Percentiles rank a stretch among this genome's conserved stretches.
phyloP scores from a whole-genome alignment of 2,113 vertebrate genomes.

The Plectropomus leopardus region DNA sequence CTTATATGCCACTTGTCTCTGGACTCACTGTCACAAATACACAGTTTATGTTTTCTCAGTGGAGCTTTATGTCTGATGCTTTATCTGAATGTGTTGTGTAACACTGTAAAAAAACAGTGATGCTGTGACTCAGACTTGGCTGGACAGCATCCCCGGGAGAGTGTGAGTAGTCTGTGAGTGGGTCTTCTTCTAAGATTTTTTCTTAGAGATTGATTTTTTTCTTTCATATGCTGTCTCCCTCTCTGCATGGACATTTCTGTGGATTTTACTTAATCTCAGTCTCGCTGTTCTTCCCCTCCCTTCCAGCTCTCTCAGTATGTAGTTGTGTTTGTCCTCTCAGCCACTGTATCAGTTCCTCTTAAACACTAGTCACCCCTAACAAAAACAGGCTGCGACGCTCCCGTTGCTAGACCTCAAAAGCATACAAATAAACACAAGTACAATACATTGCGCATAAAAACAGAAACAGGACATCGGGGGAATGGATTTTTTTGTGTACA shows the following conservation, averaged over 20 bases:
- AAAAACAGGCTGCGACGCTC: slow-evolving; percentile 20
- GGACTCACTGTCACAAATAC: slow-evolving; percentile 6
- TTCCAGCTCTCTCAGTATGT: background rate
- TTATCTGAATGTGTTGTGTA: slow-evolving; percentile 42
- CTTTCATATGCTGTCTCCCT: background rate
- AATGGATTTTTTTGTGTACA: slow-evolving; percentile 3
- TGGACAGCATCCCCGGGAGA: slow-evolving; percentile 27
- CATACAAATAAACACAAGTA: slow-evolving; percentile 26
- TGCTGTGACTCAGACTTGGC: slow-evolving; percentile 39
- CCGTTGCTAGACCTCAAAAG: slow-evolving; percentile 3
- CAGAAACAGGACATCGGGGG: slow-evolving; percentile 14
- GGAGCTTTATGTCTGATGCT: slow-evolving; percentile 16
- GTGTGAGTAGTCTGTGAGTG: slow-evolving; percentile 22
- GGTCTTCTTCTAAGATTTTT: slow-evolving; percentile 24
- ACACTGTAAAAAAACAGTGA: slow-evolving; percentile 27
- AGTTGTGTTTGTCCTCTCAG: slow-evolving; percentile 45
- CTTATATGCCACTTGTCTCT: background rate
- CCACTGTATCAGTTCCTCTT: slow-evolving; percentile 16
- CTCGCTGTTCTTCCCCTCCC: background rate
- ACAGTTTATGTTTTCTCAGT: slow-evolving; percentile 18
- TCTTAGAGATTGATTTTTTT: slow-evolving; percentile 33
- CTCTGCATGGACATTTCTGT: background rate
- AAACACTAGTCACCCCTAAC: slow-evolving; percentile 14
- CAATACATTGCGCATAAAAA: slow-evolving; percentile 19
- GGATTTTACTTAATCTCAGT: slow-evolving; percentile 26